A percentile compares a stretch with the other conserved stretches of the same genome.
Conservation (phyloP, 1,140 invertebrate genomes). For the Protaetia brevitarsis region DNA sequence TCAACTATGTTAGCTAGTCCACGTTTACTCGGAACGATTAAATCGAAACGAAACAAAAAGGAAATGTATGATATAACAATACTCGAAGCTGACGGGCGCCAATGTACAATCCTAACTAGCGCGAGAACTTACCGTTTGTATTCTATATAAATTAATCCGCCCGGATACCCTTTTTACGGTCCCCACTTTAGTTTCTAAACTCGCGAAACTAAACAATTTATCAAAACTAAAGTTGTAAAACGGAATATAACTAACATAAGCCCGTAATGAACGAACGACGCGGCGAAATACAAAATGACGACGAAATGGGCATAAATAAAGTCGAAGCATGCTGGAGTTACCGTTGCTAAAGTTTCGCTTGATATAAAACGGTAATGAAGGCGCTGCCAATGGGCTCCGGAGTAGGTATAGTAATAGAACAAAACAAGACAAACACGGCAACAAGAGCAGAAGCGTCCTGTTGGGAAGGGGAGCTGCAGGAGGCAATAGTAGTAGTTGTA, state of each 20-base stretch:
- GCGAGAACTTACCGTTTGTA: constrained; percentile 1
- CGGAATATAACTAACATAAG: constrained; percentile 19
- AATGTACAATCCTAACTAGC: background rate
- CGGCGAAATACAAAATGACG: constrained; percentile 27
- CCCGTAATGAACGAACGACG: constrained; percentile 15
- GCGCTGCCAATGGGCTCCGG: background rate
- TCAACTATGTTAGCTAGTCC: no score
- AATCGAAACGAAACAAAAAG: background rate
- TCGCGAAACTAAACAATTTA: constrained; percentile 22
- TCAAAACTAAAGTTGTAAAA: constrained; percentile 25
- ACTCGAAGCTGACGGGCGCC: background rate
- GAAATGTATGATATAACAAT: background rate
- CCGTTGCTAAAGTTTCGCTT: constrained; percentile 30
- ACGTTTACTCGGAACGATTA: background rate
- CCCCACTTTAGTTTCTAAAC: constrained; percentile 19
- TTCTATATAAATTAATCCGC: constrained; percentile 15
- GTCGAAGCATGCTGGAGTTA: constrained; percentile 30
- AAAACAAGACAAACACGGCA: background rate
- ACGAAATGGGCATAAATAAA: constrained; percentile 34
- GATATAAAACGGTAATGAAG: constrained; percentile 33
- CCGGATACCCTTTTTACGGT: constrained; percentile 19
- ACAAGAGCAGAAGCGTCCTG: background rate
- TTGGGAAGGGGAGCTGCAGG: background rate
- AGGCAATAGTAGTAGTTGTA: constrained; percentile 12
- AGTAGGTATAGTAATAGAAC: background rate